These are phyloP conservation scores for Pseudobourletiella spinata DNA, from an alignment of 1,140 invertebrate genomes.

Conservation along the genomic window DNA sequence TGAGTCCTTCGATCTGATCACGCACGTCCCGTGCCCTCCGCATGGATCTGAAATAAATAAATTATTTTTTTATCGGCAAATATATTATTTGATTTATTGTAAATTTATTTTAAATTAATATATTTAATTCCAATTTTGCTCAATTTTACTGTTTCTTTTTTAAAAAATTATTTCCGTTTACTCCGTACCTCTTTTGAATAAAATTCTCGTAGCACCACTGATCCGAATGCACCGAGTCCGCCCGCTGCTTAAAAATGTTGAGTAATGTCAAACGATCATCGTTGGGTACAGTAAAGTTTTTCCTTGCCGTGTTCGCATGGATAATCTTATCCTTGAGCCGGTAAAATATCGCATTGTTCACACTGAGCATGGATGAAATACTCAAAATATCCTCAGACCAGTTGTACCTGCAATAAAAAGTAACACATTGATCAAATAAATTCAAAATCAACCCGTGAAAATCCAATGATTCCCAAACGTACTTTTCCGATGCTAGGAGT, in stretches of 20 bases:
- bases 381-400: conserved; percentile 96
- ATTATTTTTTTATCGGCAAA: neutral
- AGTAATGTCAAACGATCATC: conserved; percentile 93
- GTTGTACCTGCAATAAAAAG: conserved; percentile 64
- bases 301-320: conserved; percentile 92
- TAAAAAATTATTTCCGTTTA: no score
- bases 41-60: conserved; percentile 61
- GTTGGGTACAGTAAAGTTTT: conserved; percentile 83
- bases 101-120: no score
- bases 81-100: no score
- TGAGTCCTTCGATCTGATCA: conserved; percentile 89
- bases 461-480: no score
- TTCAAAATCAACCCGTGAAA: no score
- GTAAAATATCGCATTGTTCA: conserved; percentile 96
- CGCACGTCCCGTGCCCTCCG: conserved; percentile 91
- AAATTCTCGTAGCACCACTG: conserved; percentile 99
- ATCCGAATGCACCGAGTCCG: conserved; percentile 79
- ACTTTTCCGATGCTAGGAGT: conserved; percentile 94
- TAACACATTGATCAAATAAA: neutral
- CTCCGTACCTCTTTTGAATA: conserved; percentile 87
- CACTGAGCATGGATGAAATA: conserved; percentile 96
- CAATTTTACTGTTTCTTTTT: no score
- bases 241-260: conserved; percentile 96
- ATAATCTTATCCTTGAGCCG: conserved; percentile 97
- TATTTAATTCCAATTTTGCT: no score